Percentiles rank a stretch among this genome's conserved stretches.
Conservation (phyloP, 2,113 vertebrate species). For the Amphilophus citrinellus region DNA sequence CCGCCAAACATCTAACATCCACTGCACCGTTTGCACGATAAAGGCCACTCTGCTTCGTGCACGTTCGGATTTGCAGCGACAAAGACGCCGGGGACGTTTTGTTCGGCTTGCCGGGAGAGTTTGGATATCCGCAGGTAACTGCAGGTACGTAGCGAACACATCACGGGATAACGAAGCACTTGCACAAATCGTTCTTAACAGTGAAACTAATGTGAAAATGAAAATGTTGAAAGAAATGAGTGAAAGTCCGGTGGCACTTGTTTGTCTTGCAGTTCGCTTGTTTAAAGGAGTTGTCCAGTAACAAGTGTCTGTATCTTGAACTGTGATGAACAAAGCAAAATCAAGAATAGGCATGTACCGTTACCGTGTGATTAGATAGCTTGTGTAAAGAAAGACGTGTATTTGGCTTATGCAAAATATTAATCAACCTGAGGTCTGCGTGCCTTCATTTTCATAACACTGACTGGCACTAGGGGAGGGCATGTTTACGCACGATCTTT, state of each 20-base stretch:
- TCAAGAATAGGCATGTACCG: neutral
- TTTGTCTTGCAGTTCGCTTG: conserved; percentile 24
- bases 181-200: neutral
- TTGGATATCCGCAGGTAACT: conserved; percentile 67
- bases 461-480: conserved; percentile 44
- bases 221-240: conserved; percentile 4
- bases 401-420: conserved; percentile 1
- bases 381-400: conserved; percentile 4
- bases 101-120: conserved; percentile 28
- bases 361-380: neutral
- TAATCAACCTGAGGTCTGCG: conserved; percentile 26
- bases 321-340: conserved; percentile 8
- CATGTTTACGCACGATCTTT: conserved; percentile 74
- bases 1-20: conserved; percentile 49
- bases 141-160: conserved; percentile 61
- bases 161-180: conserved; percentile 17
- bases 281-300: conserved; percentile 18
- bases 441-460: conserved; percentile 30
- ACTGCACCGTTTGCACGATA: conserved; percentile 22
- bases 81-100: conserved; percentile 12
- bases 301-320: conserved; percentile 41
- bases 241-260: conserved; percentile 12
- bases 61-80: conserved; percentile 14
- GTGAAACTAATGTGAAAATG: neutral
- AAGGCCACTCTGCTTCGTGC: neutral